phyloP scores from a whole-genome alignment of 2,888 invertebrate species.

The Schizaphis graminum region DNA sequence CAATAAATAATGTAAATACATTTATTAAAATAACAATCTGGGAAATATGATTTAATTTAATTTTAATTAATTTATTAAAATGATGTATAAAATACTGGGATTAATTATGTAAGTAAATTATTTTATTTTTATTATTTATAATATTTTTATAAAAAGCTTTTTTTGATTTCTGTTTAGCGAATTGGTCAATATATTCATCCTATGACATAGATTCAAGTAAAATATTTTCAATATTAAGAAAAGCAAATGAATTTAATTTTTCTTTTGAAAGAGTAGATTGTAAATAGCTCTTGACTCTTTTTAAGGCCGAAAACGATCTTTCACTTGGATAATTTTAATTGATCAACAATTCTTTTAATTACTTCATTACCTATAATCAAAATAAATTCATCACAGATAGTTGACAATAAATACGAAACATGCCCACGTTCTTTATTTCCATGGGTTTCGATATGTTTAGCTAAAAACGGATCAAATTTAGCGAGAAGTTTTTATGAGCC shows the following conservation, averaged over 20 bases:
- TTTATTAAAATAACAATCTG: conserved; percentile 24
- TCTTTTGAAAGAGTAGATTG: too few relatives aligned
- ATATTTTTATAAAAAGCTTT: too few relatives aligned
- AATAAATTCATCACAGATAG: neutral
- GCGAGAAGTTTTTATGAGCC: neutral
- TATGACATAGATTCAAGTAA: too few relatives aligned
- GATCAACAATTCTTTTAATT: neutral
- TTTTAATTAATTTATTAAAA: conserved; percentile 8
- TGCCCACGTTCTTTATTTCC: neutral
- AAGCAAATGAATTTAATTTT: too few relatives aligned
- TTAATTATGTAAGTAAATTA: too few relatives aligned
- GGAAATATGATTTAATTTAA: conserved; percentile 16
- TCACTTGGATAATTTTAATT: neutral
- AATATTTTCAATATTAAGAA: too few relatives aligned
- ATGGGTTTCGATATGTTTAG: neutral
- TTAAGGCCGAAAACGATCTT: too few relatives aligned
- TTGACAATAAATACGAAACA: neutral
- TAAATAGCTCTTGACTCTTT: too few relatives aligned
- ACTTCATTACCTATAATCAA: neutral
- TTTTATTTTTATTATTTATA: too few relatives aligned
- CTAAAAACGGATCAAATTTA: neutral
- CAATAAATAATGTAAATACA: neutral
- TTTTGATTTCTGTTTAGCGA: too few relatives aligned
- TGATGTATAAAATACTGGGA: neutral
- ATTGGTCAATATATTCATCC: too few relatives aligned